Percentiles rank a stretch among this genome's conserved stretches.
Evolutionary conservation across 2,797 vertebrate genomes (phyloP).

Genomic region (Poecilia velifera): DNA sequence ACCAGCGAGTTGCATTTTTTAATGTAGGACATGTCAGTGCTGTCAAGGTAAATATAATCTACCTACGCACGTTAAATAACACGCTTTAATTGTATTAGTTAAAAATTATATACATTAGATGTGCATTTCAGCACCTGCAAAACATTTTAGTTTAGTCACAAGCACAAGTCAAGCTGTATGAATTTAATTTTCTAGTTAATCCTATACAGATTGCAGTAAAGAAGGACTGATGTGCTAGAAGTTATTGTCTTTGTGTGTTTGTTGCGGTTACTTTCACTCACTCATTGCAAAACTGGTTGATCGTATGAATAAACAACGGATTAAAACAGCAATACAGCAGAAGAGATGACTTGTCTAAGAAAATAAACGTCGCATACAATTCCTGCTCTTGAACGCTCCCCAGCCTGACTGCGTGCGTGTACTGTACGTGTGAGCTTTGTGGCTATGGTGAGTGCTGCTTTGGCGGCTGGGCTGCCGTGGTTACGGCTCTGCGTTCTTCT

Average conservation of each 20-base stretch:
- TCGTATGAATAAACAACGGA: neutral
- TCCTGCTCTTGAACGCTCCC: slow-evolving; percentile 5
- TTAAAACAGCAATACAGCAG: neutral
- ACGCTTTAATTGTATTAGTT: slow-evolving; percentile 8
- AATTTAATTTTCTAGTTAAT: neutral
- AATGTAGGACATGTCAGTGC: neutral
- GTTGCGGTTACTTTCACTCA: neutral
- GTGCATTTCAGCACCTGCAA: slow-evolving; percentile 8
- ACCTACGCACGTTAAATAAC: slow-evolving; percentile 21
- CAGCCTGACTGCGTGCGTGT: neutral
- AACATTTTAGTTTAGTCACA: neutral
- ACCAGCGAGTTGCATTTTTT: slow-evolving; percentile 1
- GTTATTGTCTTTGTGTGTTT: neutral
- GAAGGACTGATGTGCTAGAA: neutral
- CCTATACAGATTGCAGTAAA: neutral
- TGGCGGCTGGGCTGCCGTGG: slow-evolving; percentile 36
- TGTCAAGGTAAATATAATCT: slow-evolving; percentile 6
- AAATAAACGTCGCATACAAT: neutral
- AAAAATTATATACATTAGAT: slow-evolving; percentile 31
- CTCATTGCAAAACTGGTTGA: no score
- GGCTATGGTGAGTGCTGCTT: slow-evolving; percentile 22
- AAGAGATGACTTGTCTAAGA: neutral
- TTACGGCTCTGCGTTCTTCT: slow-evolving; percentile 37
- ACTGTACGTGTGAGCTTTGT: slow-evolving; percentile 10
- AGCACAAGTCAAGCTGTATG: neutral